Percentiles rank a stretch among this genome's conserved stretches.
Evolutionary conservation across 2,797 vertebrate genomes (phyloP).

Genomic region (Lagorchestes hirsutus): DNA sequence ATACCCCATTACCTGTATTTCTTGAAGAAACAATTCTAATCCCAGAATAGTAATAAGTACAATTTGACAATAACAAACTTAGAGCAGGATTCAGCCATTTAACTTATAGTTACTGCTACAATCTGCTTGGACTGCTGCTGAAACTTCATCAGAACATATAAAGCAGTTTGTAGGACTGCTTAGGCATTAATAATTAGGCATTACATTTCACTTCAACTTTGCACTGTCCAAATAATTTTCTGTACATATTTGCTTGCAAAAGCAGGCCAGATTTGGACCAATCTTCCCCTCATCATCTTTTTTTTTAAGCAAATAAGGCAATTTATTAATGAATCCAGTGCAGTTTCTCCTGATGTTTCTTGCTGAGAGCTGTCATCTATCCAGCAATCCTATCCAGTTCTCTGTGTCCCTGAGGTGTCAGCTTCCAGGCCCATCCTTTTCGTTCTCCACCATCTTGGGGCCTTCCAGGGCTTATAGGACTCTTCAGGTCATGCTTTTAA

Average conservation of each 20-base stretch:
- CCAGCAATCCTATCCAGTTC: neutral
- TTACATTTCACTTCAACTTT: neutral
- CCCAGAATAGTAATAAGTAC: neutral
- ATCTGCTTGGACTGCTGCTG: neutral
- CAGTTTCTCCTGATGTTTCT: neutral
- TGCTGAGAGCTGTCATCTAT: neutral
- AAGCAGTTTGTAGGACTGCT: neutral
- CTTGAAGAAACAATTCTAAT: neutral
- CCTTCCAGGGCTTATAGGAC: no score
- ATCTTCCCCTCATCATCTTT: neutral
- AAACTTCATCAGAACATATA: neutral
- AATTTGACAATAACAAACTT: neutral
- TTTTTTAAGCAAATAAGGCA: neutral
- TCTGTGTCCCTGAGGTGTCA: neutral
- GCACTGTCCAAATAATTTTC: neutral
- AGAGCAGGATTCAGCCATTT: neutral
- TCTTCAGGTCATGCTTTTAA: neutral
- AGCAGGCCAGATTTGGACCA: neutral
- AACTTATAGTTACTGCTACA: neutral
- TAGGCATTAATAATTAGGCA: neutral
- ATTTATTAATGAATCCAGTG: neutral
- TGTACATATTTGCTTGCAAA: neutral
- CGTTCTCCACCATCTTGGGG: neutral
- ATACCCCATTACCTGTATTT: no score
- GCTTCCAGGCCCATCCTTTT: neutral